Conservation (phyloP, 2,888 invertebrate species). For the Fissipunctia ypsillon region DNA sequence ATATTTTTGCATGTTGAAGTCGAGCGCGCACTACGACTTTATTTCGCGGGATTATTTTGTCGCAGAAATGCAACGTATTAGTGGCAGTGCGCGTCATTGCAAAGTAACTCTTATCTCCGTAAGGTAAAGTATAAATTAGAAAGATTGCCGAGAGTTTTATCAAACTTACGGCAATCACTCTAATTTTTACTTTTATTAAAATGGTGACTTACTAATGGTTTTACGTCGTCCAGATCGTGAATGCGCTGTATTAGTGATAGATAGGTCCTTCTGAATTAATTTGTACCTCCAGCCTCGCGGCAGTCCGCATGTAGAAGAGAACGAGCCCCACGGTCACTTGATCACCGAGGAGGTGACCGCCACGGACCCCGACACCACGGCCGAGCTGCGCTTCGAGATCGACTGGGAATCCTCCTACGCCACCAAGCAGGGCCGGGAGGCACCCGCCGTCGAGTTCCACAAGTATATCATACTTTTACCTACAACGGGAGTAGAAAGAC, state of each 20-base stretch:
- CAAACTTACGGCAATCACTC: background rate
- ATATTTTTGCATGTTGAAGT: background rate
- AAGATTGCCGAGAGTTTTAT: background rate
- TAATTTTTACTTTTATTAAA: conserved; percentile 1
- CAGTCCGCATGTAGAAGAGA: conserved; percentile 90
- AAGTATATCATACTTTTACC: conserved; percentile 69
- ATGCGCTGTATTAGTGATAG: background rate
- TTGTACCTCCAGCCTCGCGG: conserved; percentile 81
- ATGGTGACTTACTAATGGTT: background rate
- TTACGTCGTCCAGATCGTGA: background rate
- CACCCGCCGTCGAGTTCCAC: conserved; percentile 76
- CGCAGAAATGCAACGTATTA: background rate
- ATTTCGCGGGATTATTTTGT: background rate
- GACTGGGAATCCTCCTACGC: conserved; percentile 91
- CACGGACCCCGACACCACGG: conserved; percentile 91
- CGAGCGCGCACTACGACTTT: background rate
- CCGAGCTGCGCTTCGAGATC: conserved; percentile 90
- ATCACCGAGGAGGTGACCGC: conserved; percentile 88
- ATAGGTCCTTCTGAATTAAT: background rate
- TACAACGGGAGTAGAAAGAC: background rate
- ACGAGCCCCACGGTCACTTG: conserved; percentile 81
- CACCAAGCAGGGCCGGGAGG: conserved; percentile 89
- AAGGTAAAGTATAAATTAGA: background rate
- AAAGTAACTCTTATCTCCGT: background rate
- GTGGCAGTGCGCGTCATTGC: background rate